Evolutionary conservation across 1,140 invertebrate species (phyloP).

Genomic region (Plutomurus gul): DNA sequence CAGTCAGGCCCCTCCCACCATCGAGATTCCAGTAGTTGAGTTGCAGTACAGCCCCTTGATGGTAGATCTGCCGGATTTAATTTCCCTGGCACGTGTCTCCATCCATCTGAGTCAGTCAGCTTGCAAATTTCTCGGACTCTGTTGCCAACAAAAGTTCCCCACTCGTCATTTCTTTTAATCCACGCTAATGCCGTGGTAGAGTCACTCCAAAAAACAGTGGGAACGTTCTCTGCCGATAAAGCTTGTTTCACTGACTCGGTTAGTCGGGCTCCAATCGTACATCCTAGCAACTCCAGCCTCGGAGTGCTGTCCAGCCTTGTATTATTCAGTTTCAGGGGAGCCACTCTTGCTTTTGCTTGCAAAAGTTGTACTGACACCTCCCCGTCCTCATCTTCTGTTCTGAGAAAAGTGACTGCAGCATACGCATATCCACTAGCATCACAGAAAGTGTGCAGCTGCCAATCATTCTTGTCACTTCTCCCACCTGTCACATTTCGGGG

Average conservation of each 20-base stretch:
- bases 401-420: no score
- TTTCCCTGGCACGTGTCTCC: constrained; percentile 37
- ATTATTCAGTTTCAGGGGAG: constrained; percentile 55
- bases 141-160: constrained; percentile 39
- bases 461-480: no score
- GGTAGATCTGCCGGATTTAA: constrained; percentile 41
- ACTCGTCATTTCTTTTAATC: no score
- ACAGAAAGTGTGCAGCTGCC: no score
- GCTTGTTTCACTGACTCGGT: constrained; percentile 38
- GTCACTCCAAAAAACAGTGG: neutral
- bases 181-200: constrained; percentile 40
- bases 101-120: constrained; percentile 2
- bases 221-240: neutral
- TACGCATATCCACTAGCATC: no score
- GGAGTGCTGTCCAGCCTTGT: constrained; percentile 53
- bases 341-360: constrained; percentile 55
- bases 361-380: no score
- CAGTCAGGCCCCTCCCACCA: constrained; percentile 8
- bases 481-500: no score
- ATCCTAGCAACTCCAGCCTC: constrained; percentile 56
- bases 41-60: constrained; percentile 1
- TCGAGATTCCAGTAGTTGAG: neutral
- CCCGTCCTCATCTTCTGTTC: no score
- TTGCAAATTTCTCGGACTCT: constrained; percentile 32
- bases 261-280: constrained; percentile 55